Base-by-base conservation (phyloP, 2,888 invertebrate genomes). In the Cybosia mesomella region DNA sequence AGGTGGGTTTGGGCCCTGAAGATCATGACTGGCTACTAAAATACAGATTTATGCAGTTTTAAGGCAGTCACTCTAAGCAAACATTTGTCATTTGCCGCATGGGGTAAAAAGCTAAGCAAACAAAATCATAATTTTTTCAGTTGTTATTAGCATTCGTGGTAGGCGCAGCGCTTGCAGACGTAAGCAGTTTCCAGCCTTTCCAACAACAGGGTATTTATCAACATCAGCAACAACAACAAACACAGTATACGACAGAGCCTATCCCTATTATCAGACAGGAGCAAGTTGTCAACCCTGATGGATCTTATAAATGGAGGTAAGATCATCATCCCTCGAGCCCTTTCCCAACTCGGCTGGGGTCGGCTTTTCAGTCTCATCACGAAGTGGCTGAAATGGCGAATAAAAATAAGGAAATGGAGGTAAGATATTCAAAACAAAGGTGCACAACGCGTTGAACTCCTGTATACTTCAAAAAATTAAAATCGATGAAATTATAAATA, bases 201-300 rank as follows among this genome's bases (percentile, higher is more conserved):
- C 90, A 90, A 28, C 84, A 81, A 21, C 81, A 83, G 11, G 84
- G 85, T 2, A 83, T 87, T 28, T 87, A 88, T 59, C 87, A 88
- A 58, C 87, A 87, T 22, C 83, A 82, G 49, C 49, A 49, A n/a
- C 82, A 85, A 34, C 88, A 88, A 36, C 89, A 89, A 54, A 89
- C 88, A 58, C 84, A 85, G 55, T 94, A 95, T 58, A 88, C 93
- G 0, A 95, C 95, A 5, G 96, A 96, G 73, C 96, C 96, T 0
- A 96, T 97, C 43, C 96, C 97, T 18, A 97, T 97, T 69, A 90
- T 97, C 60, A 89, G 96, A 67, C 97, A 97, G 87, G 96, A 97
- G 76, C 96, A 96, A 80, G 95, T 96, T 82, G 95, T 97, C 24
- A 97, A 97, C 81, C 96, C 96, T 39, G 97, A 97, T 87, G 97